Evolutionary conservation across 2,113 vertebrate species (phyloP).

Genomic region (Vulpes ferrilata): DNA sequence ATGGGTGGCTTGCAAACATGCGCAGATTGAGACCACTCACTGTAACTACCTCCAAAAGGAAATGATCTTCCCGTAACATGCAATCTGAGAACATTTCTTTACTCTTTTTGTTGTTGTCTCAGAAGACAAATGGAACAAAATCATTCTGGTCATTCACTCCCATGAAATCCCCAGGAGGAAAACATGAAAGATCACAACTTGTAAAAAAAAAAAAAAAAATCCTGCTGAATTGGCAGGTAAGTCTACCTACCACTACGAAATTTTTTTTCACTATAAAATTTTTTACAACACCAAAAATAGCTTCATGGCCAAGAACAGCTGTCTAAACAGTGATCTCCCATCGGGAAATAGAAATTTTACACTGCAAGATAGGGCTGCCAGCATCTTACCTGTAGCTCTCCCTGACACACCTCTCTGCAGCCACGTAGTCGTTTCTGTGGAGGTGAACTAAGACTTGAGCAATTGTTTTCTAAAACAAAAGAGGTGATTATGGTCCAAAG

Average conservation of each 20-base stretch:
- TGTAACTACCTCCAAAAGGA: neutral
- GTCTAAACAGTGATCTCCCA: neutral
- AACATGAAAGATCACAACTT: neutral
- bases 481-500: neutral
- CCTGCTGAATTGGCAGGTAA: neutral
- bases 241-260: neutral
- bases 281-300: neutral
- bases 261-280: neutral
- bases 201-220: neutral
- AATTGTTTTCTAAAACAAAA: constrained; percentile 95
- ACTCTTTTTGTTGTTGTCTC: neutral
- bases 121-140: neutral
- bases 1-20: too few relatives aligned
- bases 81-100: neutral
- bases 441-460: constrained; percentile 98
- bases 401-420: constrained; percentile 97
- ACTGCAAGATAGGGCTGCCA: fast-evolving
- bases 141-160: neutral
- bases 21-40: neutral
- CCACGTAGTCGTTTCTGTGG: constrained; percentile 96
- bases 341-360: neutral
- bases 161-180: neutral
- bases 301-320: neutral
- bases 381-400: constrained; percentile 96
- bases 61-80: neutral